Evolutionary conservation across 2,113 vertebrate species (phyloP).

Genomic region (Misgurnus mizolepis): DNA sequence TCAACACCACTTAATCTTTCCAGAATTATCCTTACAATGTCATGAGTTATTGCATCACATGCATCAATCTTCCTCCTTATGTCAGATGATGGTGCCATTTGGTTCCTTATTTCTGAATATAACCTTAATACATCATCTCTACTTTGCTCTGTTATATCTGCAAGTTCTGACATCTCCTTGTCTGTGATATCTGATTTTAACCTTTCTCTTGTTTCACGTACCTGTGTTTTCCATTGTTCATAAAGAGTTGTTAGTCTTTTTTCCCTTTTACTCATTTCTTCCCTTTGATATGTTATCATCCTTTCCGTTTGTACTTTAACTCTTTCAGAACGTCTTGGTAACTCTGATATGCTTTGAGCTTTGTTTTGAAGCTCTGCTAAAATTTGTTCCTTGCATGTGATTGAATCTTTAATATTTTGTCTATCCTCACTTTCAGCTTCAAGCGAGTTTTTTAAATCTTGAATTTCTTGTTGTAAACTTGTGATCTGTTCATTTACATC

Average conservation of each 20-base stretch:
- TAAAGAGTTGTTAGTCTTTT: neutral
- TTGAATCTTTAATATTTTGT: neutral
- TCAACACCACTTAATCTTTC: constrained; percentile 4
- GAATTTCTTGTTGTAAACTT: too few species aligned
- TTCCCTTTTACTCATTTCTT: neutral
- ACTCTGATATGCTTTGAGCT: neutral
- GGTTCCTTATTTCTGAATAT: too few species aligned
- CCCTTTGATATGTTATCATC: neutral
- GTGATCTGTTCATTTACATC: neutral
- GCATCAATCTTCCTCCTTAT: too few species aligned
- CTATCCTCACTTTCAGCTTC: neutral
- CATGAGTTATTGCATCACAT: neutral
- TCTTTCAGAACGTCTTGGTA: constrained; percentile 2
- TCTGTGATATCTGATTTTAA: neutral
- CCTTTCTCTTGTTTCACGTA: neutral
- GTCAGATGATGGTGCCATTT: too few species aligned
- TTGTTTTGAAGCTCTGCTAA: constrained; percentile 1
- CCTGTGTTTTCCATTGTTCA: neutral
- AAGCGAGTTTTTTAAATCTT: too few species aligned
- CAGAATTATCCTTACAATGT: constrained; percentile 2
- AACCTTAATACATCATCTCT: too few species aligned
- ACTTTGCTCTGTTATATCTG: too few species aligned
- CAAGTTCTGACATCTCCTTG: neutral
- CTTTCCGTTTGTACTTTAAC: neutral
- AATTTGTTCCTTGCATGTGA: neutral